Evolutionary conservation across 2,888 invertebrate species (phyloP).

Genomic region (Drosophila cognata): DNA sequence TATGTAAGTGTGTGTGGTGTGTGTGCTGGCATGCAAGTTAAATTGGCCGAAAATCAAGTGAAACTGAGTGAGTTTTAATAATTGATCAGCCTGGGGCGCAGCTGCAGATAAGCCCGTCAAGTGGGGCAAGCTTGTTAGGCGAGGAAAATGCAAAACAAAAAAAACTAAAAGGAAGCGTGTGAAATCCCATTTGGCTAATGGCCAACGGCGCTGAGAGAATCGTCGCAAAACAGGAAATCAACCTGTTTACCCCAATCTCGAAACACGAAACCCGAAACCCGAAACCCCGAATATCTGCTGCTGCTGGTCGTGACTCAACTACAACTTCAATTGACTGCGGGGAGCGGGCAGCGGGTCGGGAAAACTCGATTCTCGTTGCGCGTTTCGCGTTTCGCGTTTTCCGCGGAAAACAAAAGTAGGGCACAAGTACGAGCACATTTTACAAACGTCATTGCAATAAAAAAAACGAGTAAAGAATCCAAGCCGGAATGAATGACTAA

Average conservation of each 20-base stretch:
- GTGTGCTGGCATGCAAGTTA: neutral
- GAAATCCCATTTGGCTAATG: constrained; percentile 80
- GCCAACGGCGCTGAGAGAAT: constrained; percentile 56
- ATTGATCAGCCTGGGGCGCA: constrained; percentile 59
- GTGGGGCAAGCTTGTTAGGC: neutral
- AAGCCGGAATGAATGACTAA: neutral
- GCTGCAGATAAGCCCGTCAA: neutral
- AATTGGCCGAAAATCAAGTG: constrained; percentile 26
- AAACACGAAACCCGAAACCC: constrained; percentile 14
- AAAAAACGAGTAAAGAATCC: neutral
- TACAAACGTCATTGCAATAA: constrained; percentile 43
- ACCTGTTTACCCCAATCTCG: constrained; percentile 65
- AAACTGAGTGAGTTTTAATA: constrained; percentile 66
- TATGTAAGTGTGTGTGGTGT: neutral
- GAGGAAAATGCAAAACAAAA: neutral
- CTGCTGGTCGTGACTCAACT: constrained; percentile 48
- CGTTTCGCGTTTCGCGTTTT: constrained; percentile 33
- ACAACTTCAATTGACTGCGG: constrained; percentile 21
- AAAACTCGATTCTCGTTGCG: constrained; percentile 63
- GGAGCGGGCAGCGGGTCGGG: constrained; percentile 26
- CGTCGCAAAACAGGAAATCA: constrained; percentile 68
- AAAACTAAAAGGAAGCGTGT: constrained; percentile 69
- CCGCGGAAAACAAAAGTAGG: constrained; percentile 53
- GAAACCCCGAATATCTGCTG: constrained; percentile 2
- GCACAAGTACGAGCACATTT: constrained; percentile 62